phyloP scores from a whole-genome alignment of 2,113 vertebrate genomes.

The Odobenus rosmarus region DNA sequence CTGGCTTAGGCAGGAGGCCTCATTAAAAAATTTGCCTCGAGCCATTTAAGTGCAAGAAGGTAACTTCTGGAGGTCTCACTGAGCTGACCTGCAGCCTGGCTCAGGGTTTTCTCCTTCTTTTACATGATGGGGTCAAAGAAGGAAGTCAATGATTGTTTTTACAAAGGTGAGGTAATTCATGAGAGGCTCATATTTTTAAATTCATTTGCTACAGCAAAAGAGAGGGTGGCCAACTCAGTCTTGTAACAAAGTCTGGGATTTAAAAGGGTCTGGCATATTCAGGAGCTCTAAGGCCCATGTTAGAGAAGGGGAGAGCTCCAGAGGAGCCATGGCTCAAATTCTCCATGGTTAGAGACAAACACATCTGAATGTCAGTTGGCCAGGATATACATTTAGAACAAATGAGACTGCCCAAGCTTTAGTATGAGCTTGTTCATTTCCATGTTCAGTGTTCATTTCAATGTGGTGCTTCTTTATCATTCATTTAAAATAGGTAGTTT shows the following conservation, averaged over 20 bases:
- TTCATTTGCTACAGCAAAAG: neutral
- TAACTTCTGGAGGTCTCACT: neutral
- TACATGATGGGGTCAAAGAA: neutral
- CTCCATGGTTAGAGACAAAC: constrained; percentile 6
- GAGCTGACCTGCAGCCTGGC: neutral
- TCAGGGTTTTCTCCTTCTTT: neutral
- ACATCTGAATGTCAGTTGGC: neutral
- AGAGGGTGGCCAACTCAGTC: neutral
- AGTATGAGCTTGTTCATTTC: neutral
- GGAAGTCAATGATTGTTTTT: neutral
- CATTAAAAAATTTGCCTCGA: neutral
- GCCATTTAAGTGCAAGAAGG: neutral
- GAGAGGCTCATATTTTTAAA: neutral
- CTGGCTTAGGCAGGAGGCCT: neutral
- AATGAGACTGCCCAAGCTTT: neutral
- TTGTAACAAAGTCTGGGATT: neutral
- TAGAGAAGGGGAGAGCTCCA: neutral
- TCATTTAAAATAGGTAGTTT: constrained; percentile 66
- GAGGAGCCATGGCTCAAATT: neutral
- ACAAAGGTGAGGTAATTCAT: neutral
- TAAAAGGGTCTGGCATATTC: neutral
- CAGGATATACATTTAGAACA: neutral
- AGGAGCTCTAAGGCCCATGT: neutral
- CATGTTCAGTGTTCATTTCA: neutral
- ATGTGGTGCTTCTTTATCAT: neutral